Conservation (phyloP, 2,113 vertebrate species). For the Nematolebias whitei region DNA sequence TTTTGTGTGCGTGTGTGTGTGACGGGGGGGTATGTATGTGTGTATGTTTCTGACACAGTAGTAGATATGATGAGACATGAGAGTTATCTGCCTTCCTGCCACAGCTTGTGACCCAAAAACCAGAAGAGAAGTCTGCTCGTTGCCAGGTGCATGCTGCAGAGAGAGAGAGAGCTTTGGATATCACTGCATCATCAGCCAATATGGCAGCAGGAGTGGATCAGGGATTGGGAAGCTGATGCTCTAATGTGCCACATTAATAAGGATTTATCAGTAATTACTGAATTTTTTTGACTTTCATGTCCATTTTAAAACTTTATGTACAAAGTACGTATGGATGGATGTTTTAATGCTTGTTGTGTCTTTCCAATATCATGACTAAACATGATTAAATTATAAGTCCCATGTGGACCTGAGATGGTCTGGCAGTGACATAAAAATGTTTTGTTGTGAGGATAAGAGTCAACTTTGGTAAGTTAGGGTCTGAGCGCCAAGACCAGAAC, state of each 20-base stretch:
- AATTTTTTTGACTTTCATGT: not conserved
- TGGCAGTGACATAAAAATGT: slow-evolving; percentile 9
- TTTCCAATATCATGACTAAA: slow-evolving; percentile 14
- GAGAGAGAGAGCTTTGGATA: slow-evolving; percentile 42
- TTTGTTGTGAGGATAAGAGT: slow-evolving; percentile 13
- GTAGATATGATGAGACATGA: slow-evolving; percentile 34
- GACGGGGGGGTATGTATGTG: slow-evolving; percentile 11
- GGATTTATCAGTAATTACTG: slow-evolving; percentile 12
- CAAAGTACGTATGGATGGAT: not conserved
- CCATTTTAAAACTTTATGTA: not conserved
- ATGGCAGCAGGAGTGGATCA: slow-evolving; percentile 21
- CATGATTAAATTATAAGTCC: slow-evolving; percentile 19
- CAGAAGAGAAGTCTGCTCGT: slow-evolving; percentile 61
- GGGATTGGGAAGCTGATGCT: slow-evolving; percentile 8
- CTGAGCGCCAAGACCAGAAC: no score
- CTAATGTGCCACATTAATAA: slow-evolving; percentile 4
- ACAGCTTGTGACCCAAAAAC: slow-evolving; percentile 75
- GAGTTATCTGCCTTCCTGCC: slow-evolving; percentile 63
- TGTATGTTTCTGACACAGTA: not conserved
- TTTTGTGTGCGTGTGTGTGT: slow-evolving; percentile 15
- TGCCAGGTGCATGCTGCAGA: slow-evolving; percentile 55
- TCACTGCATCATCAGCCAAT: slow-evolving; percentile 48
- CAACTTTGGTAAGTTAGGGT: no score
- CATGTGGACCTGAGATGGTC: not conserved
- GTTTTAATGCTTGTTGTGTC: not conserved